A percentile compares a stretch with the other conserved stretches of the same genome.
These are phyloP conservation scores for Oenanthe oenanthe DNA, from an alignment of 2,113 vertebrate species.

Conservation along the genomic window DNA sequence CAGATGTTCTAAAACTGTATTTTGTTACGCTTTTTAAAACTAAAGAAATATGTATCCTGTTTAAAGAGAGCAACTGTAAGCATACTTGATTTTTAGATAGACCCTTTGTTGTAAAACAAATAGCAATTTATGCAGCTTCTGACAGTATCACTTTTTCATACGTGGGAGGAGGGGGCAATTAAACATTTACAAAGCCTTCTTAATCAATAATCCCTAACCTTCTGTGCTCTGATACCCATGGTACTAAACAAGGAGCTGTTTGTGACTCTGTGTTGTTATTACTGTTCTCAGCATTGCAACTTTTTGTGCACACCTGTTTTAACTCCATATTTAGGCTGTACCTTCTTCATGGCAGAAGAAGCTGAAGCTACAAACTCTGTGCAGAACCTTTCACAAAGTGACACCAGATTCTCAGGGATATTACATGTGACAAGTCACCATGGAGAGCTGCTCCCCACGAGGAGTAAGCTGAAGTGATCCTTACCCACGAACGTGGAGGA, in stretches of 20 bases:
- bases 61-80: neutral
- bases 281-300: neutral
- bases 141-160: neutral
- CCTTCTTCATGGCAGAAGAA: neutral
- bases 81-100: neutral
- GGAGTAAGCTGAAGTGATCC: neutral
- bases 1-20: neutral
- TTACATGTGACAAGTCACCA: neutral
- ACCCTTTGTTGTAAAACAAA: neutral
- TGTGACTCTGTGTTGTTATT: neutral
- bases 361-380: neutral
- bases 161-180: neutral
- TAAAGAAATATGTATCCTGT: neutral
- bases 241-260: neutral
- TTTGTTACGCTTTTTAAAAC: neutral
- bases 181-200: neutral
- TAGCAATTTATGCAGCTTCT: neutral
- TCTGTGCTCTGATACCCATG: neutral
- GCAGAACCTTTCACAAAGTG: neutral
- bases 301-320: accelerated
- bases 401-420: neutral
- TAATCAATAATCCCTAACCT: neutral
- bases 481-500: accelerated
- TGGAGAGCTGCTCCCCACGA: neutral
- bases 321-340: neutral